These are phyloP conservation scores for Channa maculata DNA, from an alignment of 2,113 vertebrate species.

Conservation along the genomic window DNA sequence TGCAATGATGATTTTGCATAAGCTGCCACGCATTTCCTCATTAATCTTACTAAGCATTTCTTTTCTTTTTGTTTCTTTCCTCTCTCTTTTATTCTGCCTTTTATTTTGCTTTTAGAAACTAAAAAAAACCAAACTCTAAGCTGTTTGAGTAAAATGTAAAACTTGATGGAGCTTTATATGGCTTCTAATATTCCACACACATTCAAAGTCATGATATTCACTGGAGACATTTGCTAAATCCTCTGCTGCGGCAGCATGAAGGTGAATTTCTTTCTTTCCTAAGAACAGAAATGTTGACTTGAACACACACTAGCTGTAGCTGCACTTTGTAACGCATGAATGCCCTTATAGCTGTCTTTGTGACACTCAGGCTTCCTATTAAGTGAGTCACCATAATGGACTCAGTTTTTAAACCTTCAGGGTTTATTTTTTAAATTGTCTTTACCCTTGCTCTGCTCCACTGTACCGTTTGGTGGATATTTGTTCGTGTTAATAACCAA, in stretches of 20 bases:
- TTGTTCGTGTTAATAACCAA: not conserved
- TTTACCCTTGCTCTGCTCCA: not conserved
- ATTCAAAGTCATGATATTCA: too few species aligned
- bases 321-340: constrained; percentile 19
- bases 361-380: not conserved
- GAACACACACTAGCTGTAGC: not conserved
- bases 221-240: too few species aligned
- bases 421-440: not conserved
- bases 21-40: not conserved
- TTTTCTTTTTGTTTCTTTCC: too few species aligned
- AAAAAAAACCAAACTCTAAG: too few species aligned
- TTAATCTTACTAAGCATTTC: too few species aligned
- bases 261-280: too few species aligned
- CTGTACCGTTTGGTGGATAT: too few species aligned
- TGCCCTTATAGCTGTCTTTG: constrained; percentile 23
- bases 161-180: not conserved
- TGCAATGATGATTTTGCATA: not conserved
- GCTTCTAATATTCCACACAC: not conserved
- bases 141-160: too few species aligned
- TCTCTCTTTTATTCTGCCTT: too few species aligned
- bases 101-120: too few species aligned
- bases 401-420: not conserved
- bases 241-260: too few species aligned
- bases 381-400: not conserved
- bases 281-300: not conserved